Evolutionary conservation across 1,140 invertebrate genomes (phyloP).

Genomic region (Drosophila pectinifera): DNA sequence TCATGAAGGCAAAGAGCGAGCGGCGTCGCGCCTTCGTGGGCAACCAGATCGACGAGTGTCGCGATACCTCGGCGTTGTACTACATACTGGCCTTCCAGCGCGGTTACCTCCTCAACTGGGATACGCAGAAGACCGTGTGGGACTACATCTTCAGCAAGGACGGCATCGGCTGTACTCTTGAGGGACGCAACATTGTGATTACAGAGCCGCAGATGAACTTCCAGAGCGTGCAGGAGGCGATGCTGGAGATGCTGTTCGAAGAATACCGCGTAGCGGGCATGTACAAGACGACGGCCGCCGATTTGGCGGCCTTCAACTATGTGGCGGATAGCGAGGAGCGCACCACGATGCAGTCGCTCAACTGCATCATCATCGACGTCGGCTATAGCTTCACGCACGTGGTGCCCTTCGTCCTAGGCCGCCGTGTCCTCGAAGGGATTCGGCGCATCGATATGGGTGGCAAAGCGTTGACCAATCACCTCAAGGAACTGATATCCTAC

Average conservation of each 20-base stretch:
- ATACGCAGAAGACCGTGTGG: slow-evolving; percentile 97
- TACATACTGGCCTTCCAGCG: slow-evolving; percentile 98
- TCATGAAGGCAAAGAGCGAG: slow-evolving; percentile 99
- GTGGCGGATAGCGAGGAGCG: slow-evolving; percentile 85
- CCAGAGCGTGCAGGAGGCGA: slow-evolving; percentile 95
- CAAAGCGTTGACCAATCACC: slow-evolving; percentile 98
- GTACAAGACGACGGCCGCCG: slow-evolving; percentile 91
- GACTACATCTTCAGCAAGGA: slow-evolving; percentile 97
- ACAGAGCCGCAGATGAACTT: slow-evolving; percentile 99
- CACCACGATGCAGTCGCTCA: slow-evolving; percentile 86
- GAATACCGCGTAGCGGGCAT: slow-evolving; percentile 97
- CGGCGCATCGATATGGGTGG: slow-evolving; percentile 97
- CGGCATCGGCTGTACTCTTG: slow-evolving; percentile 91
- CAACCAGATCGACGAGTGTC: slow-evolving; percentile 97
- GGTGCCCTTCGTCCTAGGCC: slow-evolving; percentile 96
- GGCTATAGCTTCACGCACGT: slow-evolving; percentile 99
- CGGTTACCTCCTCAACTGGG: slow-evolving; percentile 98
- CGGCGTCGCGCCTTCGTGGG: slow-evolving; percentile 96
- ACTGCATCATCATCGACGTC: slow-evolving; percentile 95
- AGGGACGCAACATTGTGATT: slow-evolving; percentile 92
- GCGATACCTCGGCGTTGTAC: slow-evolving; percentile 97
- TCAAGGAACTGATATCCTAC: slow-evolving; percentile 97
- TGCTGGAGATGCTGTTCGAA: slow-evolving; percentile 98
- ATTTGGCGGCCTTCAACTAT: slow-evolving; percentile 89
- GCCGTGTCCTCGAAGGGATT: slow-evolving; percentile 91